Base-by-base conservation (phyloP, 2,888 invertebrate species). In the Malthinus flaveolus region DNA sequence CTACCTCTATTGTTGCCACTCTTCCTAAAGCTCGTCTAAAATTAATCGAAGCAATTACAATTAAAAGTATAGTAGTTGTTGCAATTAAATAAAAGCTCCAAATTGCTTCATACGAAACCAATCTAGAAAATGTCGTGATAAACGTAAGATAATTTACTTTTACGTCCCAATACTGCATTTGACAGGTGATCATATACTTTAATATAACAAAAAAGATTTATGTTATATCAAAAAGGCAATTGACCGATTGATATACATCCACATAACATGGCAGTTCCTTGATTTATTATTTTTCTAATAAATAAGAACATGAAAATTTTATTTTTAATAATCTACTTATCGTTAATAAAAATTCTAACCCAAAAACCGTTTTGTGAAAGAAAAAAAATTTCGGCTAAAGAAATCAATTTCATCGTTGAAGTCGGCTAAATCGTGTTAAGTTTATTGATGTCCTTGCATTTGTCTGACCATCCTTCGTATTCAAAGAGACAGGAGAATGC, bases 361-460 rank as follows among this genome's bases (percentile, higher is more conserved):
- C 39, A 39, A 34, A 23, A 23, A 6, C 39, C 12, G 39, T 39
- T 39, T 23, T 23, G 23, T 23, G 5, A 23, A 23, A 23, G 5
- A 5, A 23, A 23, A 23, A 23, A 23, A 3, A 3, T 23, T 23
- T 23, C 23, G 5, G 5, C 23, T 23, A 23, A 23, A 23, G 59
- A 62, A 71, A 72, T 71, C 72, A 71, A 72, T 73, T 73, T 69
- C 59, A 57, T 56, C 63, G 56, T 57, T 53, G 60, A 61, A 57
- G 60, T 61, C 64, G 52, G 63, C 57, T 67, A 68, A 71, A 68
- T 69, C 67, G 68, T 62, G 71, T 71, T 68, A 63, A 70, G 67
- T 68, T 72, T 73, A 73, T 72, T 71, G 71, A 72, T 72, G 72
- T 70, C 68, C 64, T 66, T 69, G 69, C 71, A 73, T 73, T 73